Conservation (phyloP, 2,113 vertebrate species). For the Cephalopholis sonnerati region DNA sequence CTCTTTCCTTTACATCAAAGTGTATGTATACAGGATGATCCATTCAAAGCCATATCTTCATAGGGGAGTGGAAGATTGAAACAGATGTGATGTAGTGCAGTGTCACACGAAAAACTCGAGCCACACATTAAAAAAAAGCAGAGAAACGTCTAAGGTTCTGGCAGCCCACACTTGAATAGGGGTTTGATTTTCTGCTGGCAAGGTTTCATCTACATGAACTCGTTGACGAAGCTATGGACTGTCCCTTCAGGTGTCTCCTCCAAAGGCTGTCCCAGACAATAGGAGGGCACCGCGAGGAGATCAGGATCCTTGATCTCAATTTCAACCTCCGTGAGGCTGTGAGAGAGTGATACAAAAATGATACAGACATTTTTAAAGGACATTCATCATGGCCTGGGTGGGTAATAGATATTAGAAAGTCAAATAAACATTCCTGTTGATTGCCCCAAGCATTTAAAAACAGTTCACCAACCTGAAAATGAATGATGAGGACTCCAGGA, state of each 20-base stretch:
- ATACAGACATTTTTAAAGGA: background rate
- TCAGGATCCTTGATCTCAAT: slow-evolving; percentile 77
- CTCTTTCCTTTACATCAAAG: slow-evolving; percentile 51
- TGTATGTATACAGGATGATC: slow-evolving; percentile 54
- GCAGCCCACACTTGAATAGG: slow-evolving; percentile 32
- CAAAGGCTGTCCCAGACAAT: slow-evolving; percentile 63
- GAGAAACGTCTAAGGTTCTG: slow-evolving; percentile 56
- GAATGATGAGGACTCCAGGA: slow-evolving; percentile 55
- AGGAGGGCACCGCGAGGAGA: slow-evolving; percentile 65
- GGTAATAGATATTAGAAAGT: background rate
- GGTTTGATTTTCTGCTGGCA: slow-evolving; percentile 28
- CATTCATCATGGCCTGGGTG: background rate
- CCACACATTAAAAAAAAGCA: slow-evolving; percentile 38
- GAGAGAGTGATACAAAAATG: slow-evolving; percentile 11
- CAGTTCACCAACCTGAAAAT: slow-evolving; percentile 62
- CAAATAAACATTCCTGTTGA: background rate
- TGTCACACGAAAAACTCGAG: slow-evolving; percentile 46
- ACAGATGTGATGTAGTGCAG: slow-evolving; percentile 57
- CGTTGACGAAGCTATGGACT: slow-evolving; percentile 70
- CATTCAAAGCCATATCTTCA: slow-evolving; percentile 63
- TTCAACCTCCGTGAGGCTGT: slow-evolving; percentile 65
- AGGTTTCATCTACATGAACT: slow-evolving; percentile 70
- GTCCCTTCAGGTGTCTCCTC: slow-evolving; percentile 78
- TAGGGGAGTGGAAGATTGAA: slow-evolving; percentile 44
- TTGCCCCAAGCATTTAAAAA: background rate